Percentiles rank a stretch among this genome's conserved stretches.
Conservation (phyloP, 2,797 vertebrate species). For the Microctenopoma steveboyesi region DNA sequence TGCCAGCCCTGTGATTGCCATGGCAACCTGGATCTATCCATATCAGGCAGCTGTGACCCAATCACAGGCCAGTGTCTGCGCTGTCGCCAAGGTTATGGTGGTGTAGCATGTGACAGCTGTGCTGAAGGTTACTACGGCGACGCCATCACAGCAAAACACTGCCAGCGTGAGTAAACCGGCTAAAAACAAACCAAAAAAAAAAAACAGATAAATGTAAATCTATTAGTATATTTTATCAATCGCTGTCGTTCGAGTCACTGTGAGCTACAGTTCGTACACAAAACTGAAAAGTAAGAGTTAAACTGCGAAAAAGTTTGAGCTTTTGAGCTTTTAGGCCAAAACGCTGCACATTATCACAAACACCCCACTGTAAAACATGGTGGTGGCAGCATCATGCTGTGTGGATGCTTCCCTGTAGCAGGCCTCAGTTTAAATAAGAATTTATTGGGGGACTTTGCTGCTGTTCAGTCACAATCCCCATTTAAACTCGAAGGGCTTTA, state of each 20-base stretch:
- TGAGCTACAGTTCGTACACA: neutral
- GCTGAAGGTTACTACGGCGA: constrained; percentile 93
- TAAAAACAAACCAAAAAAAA: neutral
- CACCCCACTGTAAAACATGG: too few species aligned
- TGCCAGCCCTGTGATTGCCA: constrained; percentile 92
- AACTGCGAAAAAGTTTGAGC: too few species aligned
- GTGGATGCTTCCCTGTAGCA: too few species aligned
- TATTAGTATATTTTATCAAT: neutral
- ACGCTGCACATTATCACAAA: too few species aligned
- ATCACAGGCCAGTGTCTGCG: constrained; percentile 92
- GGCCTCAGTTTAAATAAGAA: too few species aligned
- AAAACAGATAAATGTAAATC: neutral
- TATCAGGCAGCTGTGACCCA: constrained; percentile 91
- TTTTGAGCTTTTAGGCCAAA: too few species aligned
- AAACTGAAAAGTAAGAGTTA: too few species aligned
- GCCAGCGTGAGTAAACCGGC: constrained; percentile 88
- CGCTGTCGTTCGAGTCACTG: neutral
- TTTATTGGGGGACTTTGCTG: too few species aligned
- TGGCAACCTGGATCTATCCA: constrained; percentile 91
- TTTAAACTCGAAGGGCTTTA: too few species aligned
- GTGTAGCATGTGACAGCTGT: constrained; percentile 88
- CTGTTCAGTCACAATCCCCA: too few species aligned
- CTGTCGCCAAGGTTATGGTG: constrained; percentile 91
- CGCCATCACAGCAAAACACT: constrained; percentile 88
- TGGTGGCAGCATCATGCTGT: too few species aligned